phyloP scores from a whole-genome alignment of 2,888 invertebrate genomes.

The Eudasyphora cyanicolor region DNA sequence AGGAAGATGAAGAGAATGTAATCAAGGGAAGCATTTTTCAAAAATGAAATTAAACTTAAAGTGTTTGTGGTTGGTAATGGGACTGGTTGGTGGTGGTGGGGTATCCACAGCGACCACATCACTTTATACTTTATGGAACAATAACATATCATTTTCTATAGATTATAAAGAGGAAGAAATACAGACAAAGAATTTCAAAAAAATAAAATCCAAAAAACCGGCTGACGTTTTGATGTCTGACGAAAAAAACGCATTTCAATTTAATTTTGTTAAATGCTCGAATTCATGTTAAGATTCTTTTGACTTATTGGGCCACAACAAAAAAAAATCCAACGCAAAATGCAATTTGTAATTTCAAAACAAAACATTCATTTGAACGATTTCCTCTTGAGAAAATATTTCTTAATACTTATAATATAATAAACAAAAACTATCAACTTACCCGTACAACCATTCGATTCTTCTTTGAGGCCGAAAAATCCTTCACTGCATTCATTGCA shows the following conservation, averaged over 20 bases:
- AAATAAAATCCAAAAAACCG: neutral
- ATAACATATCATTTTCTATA: conserved; percentile 29
- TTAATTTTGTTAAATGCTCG: conserved; percentile 12
- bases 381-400: conserved; percentile 49
- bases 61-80: conserved; percentile 26
- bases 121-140: conserved; percentile 30
- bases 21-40: conserved; percentile 33
- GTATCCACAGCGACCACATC: neutral
- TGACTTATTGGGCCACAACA: neutral
- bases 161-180: neutral
- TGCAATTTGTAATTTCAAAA: no score
- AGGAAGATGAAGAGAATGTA: conserved; percentile 26
- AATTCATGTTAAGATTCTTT: neutral
- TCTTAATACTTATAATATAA: neutral
- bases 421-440: conserved; percentile 68
- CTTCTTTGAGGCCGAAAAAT: conserved; percentile 84
- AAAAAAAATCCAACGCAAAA: neutral
- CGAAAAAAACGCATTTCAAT: neutral
- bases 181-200: neutral
- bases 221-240: neutral
- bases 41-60: conserved; percentile 53
- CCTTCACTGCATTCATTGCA: conserved; percentile 88
- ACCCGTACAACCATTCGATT: conserved; percentile 76
- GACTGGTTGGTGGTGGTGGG: neutral
- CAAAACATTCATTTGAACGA: neutral